Percentiles rank a stretch among this genome's conserved stretches.
These are phyloP conservation scores for Acanthis flammea DNA, from an alignment of 2,797 vertebrate species.

Conservation along the genomic window DNA sequence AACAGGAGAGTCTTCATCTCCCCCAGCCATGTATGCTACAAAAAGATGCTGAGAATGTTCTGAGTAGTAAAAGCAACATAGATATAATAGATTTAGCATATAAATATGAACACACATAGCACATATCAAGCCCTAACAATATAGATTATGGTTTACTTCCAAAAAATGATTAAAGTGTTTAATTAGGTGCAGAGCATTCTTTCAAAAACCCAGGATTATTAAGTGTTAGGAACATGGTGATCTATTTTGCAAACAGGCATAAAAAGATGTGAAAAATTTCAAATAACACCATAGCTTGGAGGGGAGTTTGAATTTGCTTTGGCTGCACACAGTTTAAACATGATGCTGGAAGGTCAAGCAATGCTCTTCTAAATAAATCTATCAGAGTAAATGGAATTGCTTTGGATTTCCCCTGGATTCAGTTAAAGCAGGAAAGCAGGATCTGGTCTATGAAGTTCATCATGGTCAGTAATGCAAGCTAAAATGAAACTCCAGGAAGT, in stretches of 20 bases:
- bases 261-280: neutral
- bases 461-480: neutral
- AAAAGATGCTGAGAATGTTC: neutral
- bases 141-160: neutral
- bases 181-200: neutral
- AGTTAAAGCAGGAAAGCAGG: neutral
- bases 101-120: neutral
- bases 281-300: neutral
- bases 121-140: neutral
- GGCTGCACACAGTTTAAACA: neutral
- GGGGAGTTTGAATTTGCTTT: neutral
- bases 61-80: neutral
- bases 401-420: neutral
- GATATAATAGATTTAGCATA: neutral
- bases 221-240: neutral
- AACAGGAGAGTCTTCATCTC: neutral
- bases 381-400: neutral
- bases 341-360: neutral
- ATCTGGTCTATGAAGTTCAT: neutral
- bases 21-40: neutral
- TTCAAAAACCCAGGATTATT: neutral
- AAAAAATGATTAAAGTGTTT: neutral
- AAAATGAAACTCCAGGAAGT: neutral
- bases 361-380: neutral
- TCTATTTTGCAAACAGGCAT: neutral